phyloP scores from a whole-genome alignment of 2,888 invertebrate species.

The Gastracanthus pulcherrimus region DNA sequence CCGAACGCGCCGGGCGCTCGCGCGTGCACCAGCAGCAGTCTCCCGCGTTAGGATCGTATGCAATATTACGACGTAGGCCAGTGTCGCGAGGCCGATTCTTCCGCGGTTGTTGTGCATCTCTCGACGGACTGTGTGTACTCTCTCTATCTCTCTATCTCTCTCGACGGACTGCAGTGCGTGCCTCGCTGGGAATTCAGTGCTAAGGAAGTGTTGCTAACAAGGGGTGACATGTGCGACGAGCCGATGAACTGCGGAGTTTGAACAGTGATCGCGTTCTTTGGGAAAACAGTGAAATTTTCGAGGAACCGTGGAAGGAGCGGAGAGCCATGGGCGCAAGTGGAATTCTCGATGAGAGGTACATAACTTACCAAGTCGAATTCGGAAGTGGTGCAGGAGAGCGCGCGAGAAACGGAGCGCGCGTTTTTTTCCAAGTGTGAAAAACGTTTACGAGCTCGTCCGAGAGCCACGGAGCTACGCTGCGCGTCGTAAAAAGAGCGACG shows the following conservation, averaged over 20 bases:
- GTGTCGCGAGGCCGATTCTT: slow-evolving; percentile 58
- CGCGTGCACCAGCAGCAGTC: too few relatives aligned
- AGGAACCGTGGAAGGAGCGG: slow-evolving; percentile 62
- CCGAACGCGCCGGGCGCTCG: too few relatives aligned
- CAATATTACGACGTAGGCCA: slow-evolving; percentile 52
- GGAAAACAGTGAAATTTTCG: not conserved
- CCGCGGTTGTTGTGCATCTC: slow-evolving; percentile 33
- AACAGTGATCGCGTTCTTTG: slow-evolving; percentile 1
- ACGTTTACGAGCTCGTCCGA: not conserved
- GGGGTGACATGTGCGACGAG: too few relatives aligned
- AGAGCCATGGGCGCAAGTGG: slow-evolving; percentile 28
- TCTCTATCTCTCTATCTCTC: not conserved
- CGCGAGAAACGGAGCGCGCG: not conserved
- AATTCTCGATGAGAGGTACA: slow-evolving; percentile 43
- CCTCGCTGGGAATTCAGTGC: not conserved
- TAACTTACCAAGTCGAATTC: not conserved
- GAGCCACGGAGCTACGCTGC: not conserved
- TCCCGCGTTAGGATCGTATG: too few relatives aligned
- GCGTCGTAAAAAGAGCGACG: not conserved
- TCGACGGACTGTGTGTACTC: not conserved
- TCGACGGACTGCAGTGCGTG: not conserved
- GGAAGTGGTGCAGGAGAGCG: not conserved
- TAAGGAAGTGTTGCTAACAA: not conserved
- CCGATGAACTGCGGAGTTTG: not conserved
- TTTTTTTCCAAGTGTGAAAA: slow-evolving; percentile 1